phyloP scores from a whole-genome alignment of 1,140 invertebrate species.

The Muscidifurax raptorellus region DNA sequence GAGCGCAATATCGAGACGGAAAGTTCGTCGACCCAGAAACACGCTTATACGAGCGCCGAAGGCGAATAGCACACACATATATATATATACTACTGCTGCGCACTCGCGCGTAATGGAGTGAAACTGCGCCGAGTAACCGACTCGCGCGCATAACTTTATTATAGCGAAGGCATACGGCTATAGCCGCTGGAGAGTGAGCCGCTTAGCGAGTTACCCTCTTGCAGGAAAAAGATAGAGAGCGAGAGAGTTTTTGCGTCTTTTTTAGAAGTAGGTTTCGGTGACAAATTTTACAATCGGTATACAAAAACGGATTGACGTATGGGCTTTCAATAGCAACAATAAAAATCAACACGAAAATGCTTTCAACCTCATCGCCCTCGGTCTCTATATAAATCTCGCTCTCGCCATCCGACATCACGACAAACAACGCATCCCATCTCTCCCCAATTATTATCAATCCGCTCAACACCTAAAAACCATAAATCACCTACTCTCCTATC shows the following conservation, averaged over 20 bases:
- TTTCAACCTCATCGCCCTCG: too few species aligned
- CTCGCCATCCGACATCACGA: too few species aligned
- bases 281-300: too few species aligned
- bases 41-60: conserved; percentile 31
- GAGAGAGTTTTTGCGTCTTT: too few species aligned
- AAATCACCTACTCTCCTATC: not conserved
- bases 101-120: conserved; percentile 30
- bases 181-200: not conserved
- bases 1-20: conserved; percentile 43
- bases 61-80: not conserved
- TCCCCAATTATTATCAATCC: conserved; percentile 18
- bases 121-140: conserved; percentile 26
- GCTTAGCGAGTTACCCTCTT: not conserved
- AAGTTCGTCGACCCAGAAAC: conserved; percentile 54
- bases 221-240: too few species aligned
- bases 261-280: too few species aligned
- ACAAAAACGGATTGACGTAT: too few species aligned
- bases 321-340: too few species aligned
- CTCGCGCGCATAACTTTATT: conserved; percentile 45
- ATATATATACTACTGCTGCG: not conserved
- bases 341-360: too few species aligned
- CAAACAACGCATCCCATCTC: not conserved
- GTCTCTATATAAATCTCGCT: too few species aligned
- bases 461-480: not conserved
- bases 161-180: conserved; percentile 7